Evolutionary conservation across 2,888 invertebrate species (phyloP).

Genomic region (Dolichopus griseipennis): DNA sequence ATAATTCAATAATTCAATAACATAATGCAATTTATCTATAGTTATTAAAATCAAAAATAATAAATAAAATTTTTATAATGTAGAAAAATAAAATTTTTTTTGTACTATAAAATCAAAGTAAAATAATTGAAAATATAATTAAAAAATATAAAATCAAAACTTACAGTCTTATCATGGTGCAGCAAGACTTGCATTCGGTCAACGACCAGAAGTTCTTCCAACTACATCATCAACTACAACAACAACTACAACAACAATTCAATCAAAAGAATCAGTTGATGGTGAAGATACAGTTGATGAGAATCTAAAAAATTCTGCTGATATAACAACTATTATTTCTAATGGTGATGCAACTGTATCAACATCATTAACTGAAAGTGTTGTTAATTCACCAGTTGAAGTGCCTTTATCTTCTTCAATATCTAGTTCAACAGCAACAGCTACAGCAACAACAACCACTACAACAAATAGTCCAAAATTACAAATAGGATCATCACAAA

Average conservation of each 20-base stretch:
- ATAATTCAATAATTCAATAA: too few relatives aligned
- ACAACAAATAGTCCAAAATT: too few relatives aligned
- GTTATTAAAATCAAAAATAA: too few relatives aligned
- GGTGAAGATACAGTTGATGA: too few relatives aligned
- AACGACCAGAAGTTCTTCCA: constrained; percentile 46
- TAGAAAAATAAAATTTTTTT: too few relatives aligned
- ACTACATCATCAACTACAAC: constrained; percentile 31
- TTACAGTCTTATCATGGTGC: constrained; percentile 54
- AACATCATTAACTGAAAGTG: constrained; percentile 11
- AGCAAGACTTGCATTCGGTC: constrained; percentile 47
- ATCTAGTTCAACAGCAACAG: background rate
- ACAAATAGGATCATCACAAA: background rate
- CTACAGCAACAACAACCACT: too few relatives aligned
- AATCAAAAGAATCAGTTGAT: background rate
- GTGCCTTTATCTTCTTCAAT: background rate
- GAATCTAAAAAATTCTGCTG: background rate
- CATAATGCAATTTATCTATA: too few relatives aligned
- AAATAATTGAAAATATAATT: constrained; percentile 14
- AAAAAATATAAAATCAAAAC: constrained; percentile 14
- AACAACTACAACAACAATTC: constrained; percentile 19
- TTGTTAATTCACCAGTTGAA: constrained; percentile 6
- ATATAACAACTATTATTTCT: background rate
- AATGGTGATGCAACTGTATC: background rate
- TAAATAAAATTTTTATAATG: too few relatives aligned
- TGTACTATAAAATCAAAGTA: too few relatives aligned